Conservation (phyloP, 2,113 vertebrate species). For the Chloropsis cyanopogon region DNA sequence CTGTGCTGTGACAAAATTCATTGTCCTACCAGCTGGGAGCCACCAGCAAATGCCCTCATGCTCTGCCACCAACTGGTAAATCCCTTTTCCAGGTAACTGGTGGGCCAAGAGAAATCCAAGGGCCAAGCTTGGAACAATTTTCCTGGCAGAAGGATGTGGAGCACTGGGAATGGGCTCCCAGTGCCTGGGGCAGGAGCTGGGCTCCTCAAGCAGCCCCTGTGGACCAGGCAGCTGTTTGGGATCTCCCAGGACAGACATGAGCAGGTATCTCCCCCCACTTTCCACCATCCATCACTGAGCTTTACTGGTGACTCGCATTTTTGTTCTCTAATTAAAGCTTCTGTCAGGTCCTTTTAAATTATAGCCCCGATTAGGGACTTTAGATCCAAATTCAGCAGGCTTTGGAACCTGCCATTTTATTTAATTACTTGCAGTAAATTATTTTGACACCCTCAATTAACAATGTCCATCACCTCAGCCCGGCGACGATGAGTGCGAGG, state of each 20-base stretch:
- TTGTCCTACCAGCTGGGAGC: background rate
- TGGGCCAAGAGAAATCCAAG: background rate
- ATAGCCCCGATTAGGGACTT: slow-evolving; percentile 19
- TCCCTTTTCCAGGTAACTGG: background rate
- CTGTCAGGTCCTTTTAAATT: slow-evolving; percentile 26
- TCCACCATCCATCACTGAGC: slow-evolving; percentile 26
- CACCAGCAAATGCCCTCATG: background rate
- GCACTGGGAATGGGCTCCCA: background rate
- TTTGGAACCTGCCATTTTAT: slow-evolving; percentile 52
- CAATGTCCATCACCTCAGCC: background rate
- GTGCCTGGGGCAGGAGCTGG: background rate
- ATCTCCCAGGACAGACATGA: background rate
- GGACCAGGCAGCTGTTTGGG: slow-evolving; percentile 11
- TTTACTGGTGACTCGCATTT: background rate
- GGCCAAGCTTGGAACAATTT: background rate
- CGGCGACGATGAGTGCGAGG: background rate
- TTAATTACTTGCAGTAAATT: slow-evolving; percentile 60
- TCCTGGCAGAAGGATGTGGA: background rate
- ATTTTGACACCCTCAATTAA: slow-evolving; percentile 63
- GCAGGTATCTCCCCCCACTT: slow-evolving; percentile 18
- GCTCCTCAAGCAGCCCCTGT: background rate
- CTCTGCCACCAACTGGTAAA: background rate
- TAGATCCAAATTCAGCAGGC: slow-evolving; percentile 9
- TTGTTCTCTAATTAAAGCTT: slow-evolving; percentile 44
- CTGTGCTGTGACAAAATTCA: background rate